Evolutionary conservation across 2,113 vertebrate genomes (phyloP).

Genomic region (Platycercus adscitus): DNA sequence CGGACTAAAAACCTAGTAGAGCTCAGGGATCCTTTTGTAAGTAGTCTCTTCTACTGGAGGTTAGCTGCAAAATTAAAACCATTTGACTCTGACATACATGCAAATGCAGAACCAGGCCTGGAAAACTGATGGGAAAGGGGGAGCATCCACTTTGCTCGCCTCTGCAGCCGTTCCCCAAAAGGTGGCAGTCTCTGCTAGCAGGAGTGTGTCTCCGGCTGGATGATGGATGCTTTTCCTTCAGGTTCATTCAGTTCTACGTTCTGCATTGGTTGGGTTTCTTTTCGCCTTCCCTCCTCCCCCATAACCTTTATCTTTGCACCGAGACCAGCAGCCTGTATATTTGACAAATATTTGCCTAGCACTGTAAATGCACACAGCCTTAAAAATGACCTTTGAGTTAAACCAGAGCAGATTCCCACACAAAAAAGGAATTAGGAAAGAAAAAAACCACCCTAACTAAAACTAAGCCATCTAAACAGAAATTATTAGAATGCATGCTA

Average conservation of each 20-base stretch:
- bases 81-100: background rate
- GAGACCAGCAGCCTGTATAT: conserved; percentile 32
- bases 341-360: conserved; percentile 44
- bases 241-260: background rate
- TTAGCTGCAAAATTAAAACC: background rate
- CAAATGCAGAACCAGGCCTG: background rate
- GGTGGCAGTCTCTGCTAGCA: conserved; percentile 65
- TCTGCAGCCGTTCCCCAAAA: conserved; percentile 37
- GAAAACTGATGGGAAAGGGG: background rate
- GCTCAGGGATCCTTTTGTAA: background rate
- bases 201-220: background rate
- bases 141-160: background rate
- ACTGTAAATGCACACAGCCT: background rate
- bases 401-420: conserved; percentile 21
- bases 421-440: background rate
- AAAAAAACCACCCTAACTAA: background rate
- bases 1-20: fast-evolving
- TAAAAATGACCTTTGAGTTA: conserved; percentile 24
- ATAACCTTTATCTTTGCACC: conserved; percentile 49
- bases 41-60: background rate
- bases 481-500: conserved; percentile 16
- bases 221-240: background rate
- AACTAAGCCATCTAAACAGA: background rate
- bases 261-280: background rate
- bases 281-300: background rate